phyloP scores from a whole-genome alignment of 1,140 invertebrate genomes.

The Aphaenogaster floridana region DNA sequence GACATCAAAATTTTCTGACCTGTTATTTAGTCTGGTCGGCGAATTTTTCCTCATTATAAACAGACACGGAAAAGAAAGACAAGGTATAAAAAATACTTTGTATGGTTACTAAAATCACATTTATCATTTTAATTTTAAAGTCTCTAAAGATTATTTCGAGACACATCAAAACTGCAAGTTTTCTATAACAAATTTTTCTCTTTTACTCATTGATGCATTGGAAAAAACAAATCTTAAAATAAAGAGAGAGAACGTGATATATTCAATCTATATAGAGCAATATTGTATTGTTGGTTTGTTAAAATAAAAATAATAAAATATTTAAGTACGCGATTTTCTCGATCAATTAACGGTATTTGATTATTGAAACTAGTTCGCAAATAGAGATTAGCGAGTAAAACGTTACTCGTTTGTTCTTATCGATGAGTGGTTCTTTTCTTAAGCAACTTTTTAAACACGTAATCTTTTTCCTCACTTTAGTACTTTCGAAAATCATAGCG shows the following conservation, averaged over 20 bases:
- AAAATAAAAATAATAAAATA: not conserved
- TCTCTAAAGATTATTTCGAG: not conserved
- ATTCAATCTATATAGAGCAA: not conserved
- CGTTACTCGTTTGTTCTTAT: not conserved
- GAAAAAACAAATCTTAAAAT: not conserved
- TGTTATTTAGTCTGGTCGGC: not conserved
- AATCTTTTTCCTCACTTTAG: not conserved
- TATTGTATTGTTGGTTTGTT: not conserved
- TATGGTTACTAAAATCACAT: not conserved
- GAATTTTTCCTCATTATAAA: conserved; percentile 4
- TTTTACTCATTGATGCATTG: conserved; percentile 2
- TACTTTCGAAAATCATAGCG: not conserved
- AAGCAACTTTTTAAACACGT: not conserved
- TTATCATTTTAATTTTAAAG: not conserved
- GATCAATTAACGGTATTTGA: not conserved
- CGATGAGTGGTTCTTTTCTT: not conserved
- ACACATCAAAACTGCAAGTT: not conserved
- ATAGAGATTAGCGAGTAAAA: not conserved
- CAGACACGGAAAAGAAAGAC: not conserved
- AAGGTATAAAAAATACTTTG: too few relatives aligned
- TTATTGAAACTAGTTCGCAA: conserved; percentile 5
- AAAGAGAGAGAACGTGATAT: not conserved
- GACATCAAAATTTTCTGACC: not conserved
- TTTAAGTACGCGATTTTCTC: not conserved
- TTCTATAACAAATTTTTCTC: not conserved